Evolutionary conservation across 2,113 vertebrate species (phyloP).

Genomic region (Eonycteris spelaea): DNA sequence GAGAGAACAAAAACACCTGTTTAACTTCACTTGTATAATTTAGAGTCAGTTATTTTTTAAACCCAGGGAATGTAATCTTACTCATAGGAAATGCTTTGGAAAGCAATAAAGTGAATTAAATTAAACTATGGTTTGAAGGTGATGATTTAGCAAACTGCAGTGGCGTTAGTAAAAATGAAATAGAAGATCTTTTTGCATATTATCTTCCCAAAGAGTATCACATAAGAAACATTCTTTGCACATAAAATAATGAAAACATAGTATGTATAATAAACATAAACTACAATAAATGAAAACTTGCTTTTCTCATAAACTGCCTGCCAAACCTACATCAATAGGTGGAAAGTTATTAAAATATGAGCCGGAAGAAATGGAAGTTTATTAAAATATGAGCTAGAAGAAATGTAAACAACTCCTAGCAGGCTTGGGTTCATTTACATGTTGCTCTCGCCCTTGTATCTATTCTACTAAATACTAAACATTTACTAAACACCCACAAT

Average conservation of each 20-base stretch:
- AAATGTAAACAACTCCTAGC: constrained; percentile 1
- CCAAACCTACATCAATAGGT: constrained; percentile 57
- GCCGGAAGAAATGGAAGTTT: not conserved
- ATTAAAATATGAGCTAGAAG: constrained; percentile 40
- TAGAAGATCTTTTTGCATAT: constrained; percentile 63
- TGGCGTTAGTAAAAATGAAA: constrained; percentile 74
- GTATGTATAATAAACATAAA: constrained; percentile 78
- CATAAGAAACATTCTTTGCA: constrained; percentile 60
- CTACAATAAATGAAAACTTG: constrained; percentile 68
- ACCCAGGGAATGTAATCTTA: constrained; percentile 66
- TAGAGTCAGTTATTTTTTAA: constrained; percentile 59
- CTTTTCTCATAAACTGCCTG: constrained; percentile 65
- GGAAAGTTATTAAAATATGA: constrained; percentile 52
- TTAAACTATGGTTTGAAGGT: constrained; percentile 77
- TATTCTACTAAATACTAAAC: not conserved
- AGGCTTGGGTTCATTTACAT: not conserved
- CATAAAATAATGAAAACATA: constrained; percentile 73
- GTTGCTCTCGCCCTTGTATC: not conserved
- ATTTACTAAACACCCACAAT: not conserved
- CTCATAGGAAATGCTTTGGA: constrained; percentile 62
- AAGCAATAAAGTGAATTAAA: constrained; percentile 79
- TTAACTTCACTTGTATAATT: constrained; percentile 44
- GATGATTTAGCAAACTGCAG: constrained; percentile 72
- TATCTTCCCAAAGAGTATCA: constrained; percentile 64
- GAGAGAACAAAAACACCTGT: constrained; percentile 37